A percentile compares a stretch with the other conserved stretches of the same genome.
Evolutionary conservation across 1,140 invertebrate genomes (phyloP).

Genomic region (Bilobella aurantiaca): DNA sequence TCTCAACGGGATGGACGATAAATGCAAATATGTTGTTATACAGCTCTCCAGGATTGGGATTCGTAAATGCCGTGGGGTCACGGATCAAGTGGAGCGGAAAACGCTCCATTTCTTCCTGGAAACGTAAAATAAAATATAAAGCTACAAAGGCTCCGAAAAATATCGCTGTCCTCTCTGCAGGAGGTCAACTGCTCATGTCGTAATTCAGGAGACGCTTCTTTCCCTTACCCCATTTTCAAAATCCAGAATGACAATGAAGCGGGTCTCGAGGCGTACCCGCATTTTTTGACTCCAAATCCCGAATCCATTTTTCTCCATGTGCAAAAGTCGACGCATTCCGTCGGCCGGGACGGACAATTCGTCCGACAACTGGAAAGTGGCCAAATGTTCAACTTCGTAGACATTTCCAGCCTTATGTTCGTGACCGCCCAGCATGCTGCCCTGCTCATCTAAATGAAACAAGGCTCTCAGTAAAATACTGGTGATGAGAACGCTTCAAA

Average conservation of each 20-base stretch:
- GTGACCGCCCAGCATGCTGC: not conserved
- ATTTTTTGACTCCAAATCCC: conserved; percentile 99
- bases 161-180: too few species aligned
- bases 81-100: conserved; percentile 85
- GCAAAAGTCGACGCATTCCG: conserved; percentile 86
- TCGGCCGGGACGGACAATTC: conserved; percentile 80
- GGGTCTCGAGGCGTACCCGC: conserved; percentile 75
- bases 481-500: not conserved
- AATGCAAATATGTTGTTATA: conserved; percentile 98
- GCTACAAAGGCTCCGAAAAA: too few species aligned
- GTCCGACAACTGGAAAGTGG: conserved; percentile 88
- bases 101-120: conserved; percentile 83
- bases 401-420: conserved; percentile 25
- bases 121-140: not conserved
- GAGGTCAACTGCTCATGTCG: too few species aligned
- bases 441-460: conserved; percentile 6
- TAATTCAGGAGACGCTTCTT: not conserved
- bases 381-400: conserved; percentile 90
- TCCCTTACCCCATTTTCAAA: conserved; percentile 82
- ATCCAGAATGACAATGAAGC: conserved; percentile 86
- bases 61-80: conserved; percentile 93
- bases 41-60: conserved; percentile 86
- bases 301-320: conserved; percentile 85
- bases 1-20: conserved; percentile 79
- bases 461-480: not conserved